Evolutionary conservation across 2,888 invertebrate genomes (phyloP).

Genomic region (Apomyelois bistriatella): DNA sequence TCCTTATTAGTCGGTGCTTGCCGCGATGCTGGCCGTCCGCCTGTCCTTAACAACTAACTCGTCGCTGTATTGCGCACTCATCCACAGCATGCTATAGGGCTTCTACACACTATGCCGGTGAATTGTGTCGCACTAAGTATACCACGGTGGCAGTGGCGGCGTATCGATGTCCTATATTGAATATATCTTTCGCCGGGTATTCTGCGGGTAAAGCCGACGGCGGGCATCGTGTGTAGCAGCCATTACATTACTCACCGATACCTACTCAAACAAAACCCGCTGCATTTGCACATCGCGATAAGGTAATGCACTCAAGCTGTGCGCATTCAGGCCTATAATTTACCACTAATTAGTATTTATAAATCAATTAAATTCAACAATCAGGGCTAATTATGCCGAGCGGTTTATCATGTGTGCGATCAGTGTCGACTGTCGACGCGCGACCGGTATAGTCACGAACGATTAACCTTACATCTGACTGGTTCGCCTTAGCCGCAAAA

Average conservation of each 20-base stretch:
- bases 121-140: no score
- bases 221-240: no score
- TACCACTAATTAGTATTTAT: slow-evolving; percentile 10
- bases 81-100: no score
- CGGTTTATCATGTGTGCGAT: slow-evolving; percentile 8
- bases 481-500: slow-evolving; percentile 6
- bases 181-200: no score
- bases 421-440: slow-evolving; percentile 7
- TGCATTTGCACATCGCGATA: slow-evolving; percentile 4
- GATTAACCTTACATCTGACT: slow-evolving; percentile 6
- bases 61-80: not conserved
- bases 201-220: no score
- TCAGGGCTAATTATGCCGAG: slow-evolving; percentile 4
- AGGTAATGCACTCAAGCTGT: not conserved
- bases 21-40: not conserved
- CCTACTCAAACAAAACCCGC: not conserved
- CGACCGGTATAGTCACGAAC: slow-evolving; percentile 12
- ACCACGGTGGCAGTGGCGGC: no score
- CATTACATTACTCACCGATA: slow-evolving; percentile 2
- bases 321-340: slow-evolving; percentile 11
- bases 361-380: slow-evolving; percentile 13
- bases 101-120: no score
- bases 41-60: not conserved
- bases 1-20: not conserved
- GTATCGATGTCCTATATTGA: no score